Evolutionary conservation across 2,888 invertebrate genomes (phyloP).

Genomic region (Ochropleura leucogaster): DNA sequence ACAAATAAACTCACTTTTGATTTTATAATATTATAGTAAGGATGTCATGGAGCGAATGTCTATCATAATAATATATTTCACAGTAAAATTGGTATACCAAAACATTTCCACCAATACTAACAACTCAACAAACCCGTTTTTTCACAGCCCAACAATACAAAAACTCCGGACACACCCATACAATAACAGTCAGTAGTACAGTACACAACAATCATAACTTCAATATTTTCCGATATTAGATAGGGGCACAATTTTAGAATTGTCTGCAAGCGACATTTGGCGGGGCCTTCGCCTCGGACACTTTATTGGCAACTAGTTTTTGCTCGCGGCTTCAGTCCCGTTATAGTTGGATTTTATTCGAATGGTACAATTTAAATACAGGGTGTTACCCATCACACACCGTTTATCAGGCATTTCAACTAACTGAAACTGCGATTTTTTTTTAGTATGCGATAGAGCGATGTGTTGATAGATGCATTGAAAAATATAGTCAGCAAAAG

Average conservation of each 20-base stretch:
- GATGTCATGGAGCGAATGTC: too few relatives aligned
- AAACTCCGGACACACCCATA: constrained; percentile 1
- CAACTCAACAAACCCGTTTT: constrained; percentile 9
- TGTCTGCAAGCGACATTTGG: constrained; percentile 68
- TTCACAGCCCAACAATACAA: neutral
- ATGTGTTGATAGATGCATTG: too few relatives aligned
- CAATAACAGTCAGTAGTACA: constrained; percentile 39
- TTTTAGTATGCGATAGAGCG: too few relatives aligned
- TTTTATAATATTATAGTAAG: too few relatives aligned
- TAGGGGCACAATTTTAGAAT: constrained; percentile 57
- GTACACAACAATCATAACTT: constrained; percentile 45
- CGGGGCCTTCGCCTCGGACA: constrained; percentile 53
- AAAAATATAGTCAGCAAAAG: too few relatives aligned
- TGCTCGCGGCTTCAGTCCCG: neutral
- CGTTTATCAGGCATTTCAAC: neutral
- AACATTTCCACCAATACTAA: neutral
- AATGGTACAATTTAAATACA: neutral
- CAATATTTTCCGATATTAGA: constrained; percentile 50
- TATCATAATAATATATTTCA: neutral
- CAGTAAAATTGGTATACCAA: neutral
- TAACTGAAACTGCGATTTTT: neutral
- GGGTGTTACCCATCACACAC: neutral
- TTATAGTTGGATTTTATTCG: neutral
- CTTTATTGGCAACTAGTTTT: constrained; percentile 64
- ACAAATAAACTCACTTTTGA: too few relatives aligned